Evolutionary conservation across 2,113 vertebrate genomes (phyloP).

Genomic region (Leucopternis melanops): DNA sequence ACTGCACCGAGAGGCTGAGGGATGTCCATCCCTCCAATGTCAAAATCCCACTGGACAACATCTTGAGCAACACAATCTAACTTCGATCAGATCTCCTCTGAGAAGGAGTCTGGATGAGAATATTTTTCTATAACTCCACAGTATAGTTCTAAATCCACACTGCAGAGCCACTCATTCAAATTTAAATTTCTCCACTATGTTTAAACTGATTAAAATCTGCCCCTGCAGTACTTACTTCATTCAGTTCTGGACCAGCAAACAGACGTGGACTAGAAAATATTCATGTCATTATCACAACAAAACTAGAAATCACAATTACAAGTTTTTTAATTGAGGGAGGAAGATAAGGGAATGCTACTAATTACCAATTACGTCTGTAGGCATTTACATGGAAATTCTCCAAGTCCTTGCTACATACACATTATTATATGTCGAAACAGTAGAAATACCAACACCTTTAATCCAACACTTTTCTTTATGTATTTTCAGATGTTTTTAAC

Average conservation of each 20-base stretch:
- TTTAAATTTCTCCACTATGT: neutral
- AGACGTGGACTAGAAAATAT: neutral
- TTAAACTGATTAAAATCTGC: neutral
- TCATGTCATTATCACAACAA: neutral
- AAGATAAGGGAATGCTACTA: neutral
- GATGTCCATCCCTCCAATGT: neutral
- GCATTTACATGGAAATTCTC: neutral
- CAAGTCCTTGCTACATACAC: neutral
- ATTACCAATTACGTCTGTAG: neutral
- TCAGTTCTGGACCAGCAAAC: neutral
- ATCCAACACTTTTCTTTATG: neutral
- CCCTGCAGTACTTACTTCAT: neutral
- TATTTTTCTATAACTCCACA: neutral
- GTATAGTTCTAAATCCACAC: neutral
- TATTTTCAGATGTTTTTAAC: neutral
- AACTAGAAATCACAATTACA: neutral
- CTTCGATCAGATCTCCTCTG: neutral
- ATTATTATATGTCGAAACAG: neutral
- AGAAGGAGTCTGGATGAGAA: neutral
- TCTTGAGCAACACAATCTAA: neutral
- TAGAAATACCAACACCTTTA: neutral
- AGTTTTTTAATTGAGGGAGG: neutral
- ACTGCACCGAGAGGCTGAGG: accelerated
- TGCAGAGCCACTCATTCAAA: neutral
- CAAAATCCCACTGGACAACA: neutral